phyloP scores from a whole-genome alignment of 2,797 vertebrate genomes.

The Hypotaenidia okinawae region DNA sequence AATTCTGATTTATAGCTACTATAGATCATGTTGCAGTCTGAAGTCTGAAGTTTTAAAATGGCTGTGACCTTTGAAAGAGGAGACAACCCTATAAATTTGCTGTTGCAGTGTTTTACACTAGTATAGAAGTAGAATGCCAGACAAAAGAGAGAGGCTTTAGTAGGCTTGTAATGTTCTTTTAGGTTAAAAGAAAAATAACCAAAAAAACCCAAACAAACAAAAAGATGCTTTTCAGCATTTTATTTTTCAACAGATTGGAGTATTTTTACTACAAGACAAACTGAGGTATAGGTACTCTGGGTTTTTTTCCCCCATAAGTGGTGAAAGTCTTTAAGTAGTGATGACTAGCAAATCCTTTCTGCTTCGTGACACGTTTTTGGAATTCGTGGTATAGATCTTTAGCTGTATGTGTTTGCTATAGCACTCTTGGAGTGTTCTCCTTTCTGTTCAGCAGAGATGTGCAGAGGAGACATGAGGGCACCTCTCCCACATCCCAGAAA shows the following conservation, averaged over 20 bases:
- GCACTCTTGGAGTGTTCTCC: not conserved
- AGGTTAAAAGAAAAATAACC: not conserved
- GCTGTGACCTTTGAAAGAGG: conserved; percentile 64
- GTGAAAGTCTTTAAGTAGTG: not conserved
- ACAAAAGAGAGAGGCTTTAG: not conserved
- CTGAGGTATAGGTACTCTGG: not conserved
- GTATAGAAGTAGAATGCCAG: not conserved
- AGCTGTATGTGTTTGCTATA: not conserved
- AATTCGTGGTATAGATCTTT: not conserved
- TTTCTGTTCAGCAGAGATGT: not conserved
- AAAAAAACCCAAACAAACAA: no score
- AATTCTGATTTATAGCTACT: conserved; percentile 25
- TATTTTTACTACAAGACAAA: not conserved
- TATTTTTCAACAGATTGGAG: not conserved
- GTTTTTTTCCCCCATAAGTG: not conserved
- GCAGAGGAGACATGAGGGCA: not conserved
- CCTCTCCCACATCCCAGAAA: not conserved
- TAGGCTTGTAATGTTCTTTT: not conserved
- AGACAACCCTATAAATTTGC: conserved; percentile 37
- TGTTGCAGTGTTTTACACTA: conserved; percentile 8
- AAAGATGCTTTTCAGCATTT: not conserved
- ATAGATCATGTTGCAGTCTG: conserved; percentile 35
- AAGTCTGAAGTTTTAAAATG: conserved; percentile 48
- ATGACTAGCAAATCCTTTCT: not conserved
- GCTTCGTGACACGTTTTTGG: not conserved